Evolutionary conservation across 2,113 vertebrate species (phyloP).

Genomic region (Notothenia coriiceps): DNA sequence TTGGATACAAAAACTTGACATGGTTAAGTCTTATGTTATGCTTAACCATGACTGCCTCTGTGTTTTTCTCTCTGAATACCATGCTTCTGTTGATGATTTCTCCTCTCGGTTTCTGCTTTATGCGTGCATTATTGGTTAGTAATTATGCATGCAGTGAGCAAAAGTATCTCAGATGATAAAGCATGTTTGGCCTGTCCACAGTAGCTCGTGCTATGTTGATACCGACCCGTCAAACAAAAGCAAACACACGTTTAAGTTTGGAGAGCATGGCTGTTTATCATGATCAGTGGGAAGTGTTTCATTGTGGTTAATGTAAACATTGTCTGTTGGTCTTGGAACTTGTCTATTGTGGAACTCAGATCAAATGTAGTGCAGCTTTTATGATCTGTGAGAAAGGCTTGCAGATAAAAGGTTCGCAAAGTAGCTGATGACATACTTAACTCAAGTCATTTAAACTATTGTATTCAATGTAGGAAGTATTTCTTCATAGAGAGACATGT

Average conservation of each 20-base stretch:
- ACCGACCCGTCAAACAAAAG: slow-evolving; percentile 66
- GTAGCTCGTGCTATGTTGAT: slow-evolving; percentile 50
- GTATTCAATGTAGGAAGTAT: background rate
- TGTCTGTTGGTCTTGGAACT: slow-evolving; percentile 62
- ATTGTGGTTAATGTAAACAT: slow-evolving; percentile 61
- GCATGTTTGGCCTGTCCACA: slow-evolving; percentile 22
- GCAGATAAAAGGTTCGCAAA: slow-evolving; percentile 18
- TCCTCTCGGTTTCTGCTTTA: background rate
- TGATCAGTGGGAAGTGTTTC: slow-evolving; percentile 61
- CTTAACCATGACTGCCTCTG: background rate
- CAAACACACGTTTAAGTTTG: slow-evolving; percentile 53
- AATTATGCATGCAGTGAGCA: slow-evolving; percentile 31
- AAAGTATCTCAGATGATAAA: slow-evolving; percentile 14
- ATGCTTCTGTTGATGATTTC: background rate
- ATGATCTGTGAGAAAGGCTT: slow-evolving; percentile 16
- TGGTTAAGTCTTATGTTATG: background rate
- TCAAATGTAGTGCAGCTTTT: slow-evolving; percentile 28
- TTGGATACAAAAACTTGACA: background rate
- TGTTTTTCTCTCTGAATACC: background rate
- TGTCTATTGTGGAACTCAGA: background rate
- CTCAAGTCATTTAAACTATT: background rate
- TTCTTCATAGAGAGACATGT: background rate
- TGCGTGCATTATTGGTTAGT: slow-evolving; percentile 7
- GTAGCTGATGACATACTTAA: background rate
- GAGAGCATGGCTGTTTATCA: slow-evolving; percentile 19